Percentiles rank a stretch among this genome's conserved stretches.
phyloP scores from a whole-genome alignment of 2,113 vertebrate genomes.

The Mesoclemmys tuberculata region DNA sequence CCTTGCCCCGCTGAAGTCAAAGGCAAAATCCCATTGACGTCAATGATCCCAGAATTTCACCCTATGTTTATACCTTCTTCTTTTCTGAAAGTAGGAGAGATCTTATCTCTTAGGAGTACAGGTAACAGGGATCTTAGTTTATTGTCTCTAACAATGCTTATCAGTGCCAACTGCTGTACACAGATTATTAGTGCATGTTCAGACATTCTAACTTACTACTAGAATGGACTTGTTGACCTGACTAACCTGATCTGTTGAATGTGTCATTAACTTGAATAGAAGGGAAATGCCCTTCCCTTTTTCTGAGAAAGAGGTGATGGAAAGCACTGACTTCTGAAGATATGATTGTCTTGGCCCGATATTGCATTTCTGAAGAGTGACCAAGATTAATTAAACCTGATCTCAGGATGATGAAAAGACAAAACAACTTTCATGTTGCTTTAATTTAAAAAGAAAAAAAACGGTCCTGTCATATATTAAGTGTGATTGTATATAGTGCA shows the following conservation, averaged over 20 bases:
- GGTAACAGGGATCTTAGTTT: background rate
- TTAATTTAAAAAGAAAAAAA: background rate
- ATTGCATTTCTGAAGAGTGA: conserved; percentile 45
- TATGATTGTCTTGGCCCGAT: conserved; percentile 29
- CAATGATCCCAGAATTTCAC: background rate
- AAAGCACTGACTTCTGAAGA: background rate
- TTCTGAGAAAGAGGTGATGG: background rate
- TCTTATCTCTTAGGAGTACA: background rate
- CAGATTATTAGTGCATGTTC: conserved; percentile 1
- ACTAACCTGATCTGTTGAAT: conserved; percentile 34
- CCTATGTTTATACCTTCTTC: fast-evolving
- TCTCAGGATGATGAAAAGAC: background rate
- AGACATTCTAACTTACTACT: conserved; percentile 2
- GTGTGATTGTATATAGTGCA: background rate
- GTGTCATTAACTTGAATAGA: background rate
- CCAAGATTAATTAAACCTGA: background rate
- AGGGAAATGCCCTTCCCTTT: conserved; percentile 39
- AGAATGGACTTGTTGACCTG: conserved; percentile 63
- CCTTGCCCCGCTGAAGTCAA: background rate
- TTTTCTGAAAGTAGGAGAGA: background rate
- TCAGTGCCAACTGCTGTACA: background rate
- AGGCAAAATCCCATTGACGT: background rate
- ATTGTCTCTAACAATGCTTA: background rate
- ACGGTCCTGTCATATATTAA: background rate
- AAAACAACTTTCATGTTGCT: background rate